Conservation (phyloP, 37 sponge, comb jelly and placozoan species). For the Mnemiopsis leidyi region DNA sequence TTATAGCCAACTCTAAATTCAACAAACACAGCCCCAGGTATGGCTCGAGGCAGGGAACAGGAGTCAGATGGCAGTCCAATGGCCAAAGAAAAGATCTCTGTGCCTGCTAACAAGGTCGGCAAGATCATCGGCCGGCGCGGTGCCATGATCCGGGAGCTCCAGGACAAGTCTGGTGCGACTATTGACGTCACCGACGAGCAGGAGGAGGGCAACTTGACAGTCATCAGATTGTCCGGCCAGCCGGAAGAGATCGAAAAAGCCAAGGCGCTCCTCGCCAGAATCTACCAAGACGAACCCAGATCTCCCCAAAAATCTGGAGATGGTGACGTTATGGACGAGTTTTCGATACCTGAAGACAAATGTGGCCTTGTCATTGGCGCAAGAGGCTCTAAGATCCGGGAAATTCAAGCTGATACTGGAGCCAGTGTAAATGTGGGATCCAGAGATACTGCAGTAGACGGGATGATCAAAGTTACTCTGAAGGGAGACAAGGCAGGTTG, state of each 20-base stretch:
- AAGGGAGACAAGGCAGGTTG: conserved; percentile 1
- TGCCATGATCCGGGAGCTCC: conserved; percentile 44
- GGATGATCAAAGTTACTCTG: conserved; percentile 32
- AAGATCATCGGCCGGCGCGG: conserved; percentile 61
- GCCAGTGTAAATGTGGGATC: conserved; percentile 36
- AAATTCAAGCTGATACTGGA: conserved; percentile 39
- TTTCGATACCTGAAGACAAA: conserved; percentile 40
- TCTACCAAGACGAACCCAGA: conserved; percentile 3
- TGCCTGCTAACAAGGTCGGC: conserved; percentile 45
- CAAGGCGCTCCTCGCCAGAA: neutral
- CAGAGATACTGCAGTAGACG: conserved; percentile 43
- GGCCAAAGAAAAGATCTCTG: conserved; percentile 34
- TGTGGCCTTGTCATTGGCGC: conserved; percentile 46
- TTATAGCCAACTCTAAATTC: neutral
- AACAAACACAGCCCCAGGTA: neutral
- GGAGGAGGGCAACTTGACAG: conserved; percentile 3
- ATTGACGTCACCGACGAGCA: conserved; percentile 47
- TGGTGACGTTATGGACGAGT: neutral
- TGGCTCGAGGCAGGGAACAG: conserved; percentile 60
- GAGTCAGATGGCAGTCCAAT: neutral
- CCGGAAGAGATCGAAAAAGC: neutral
- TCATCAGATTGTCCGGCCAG: neutral
- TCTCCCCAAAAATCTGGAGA: neutral
- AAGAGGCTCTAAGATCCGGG: conserved; percentile 46
- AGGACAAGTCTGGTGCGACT: conserved; percentile 21